Evolutionary conservation across 2,797 vertebrate genomes (phyloP).

Genomic region (Poecilia picta): DNA sequence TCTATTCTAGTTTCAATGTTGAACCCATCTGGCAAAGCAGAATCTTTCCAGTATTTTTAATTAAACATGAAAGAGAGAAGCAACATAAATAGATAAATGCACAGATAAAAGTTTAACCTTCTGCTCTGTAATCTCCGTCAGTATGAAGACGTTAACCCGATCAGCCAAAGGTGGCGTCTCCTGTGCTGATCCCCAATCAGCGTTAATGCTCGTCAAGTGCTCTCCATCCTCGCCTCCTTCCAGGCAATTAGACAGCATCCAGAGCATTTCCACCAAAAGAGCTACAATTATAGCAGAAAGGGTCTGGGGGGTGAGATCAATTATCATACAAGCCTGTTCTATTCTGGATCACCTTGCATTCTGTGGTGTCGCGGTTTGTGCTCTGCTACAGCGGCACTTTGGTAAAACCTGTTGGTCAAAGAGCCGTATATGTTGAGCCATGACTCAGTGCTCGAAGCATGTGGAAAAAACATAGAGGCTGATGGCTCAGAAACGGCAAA

Average conservation of each 20-base stretch:
- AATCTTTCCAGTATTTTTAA: background rate
- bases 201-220: constrained; percentile 43
- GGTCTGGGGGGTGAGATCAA: constrained; percentile 36
- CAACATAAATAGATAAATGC: background rate
- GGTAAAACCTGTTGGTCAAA: too few species aligned
- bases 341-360: background rate
- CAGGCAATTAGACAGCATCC: constrained; percentile 43
- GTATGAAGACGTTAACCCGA: constrained; percentile 5
- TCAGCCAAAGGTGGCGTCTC: constrained; percentile 9
- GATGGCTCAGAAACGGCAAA: background rate
- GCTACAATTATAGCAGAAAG: constrained; percentile 50
- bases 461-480: background rate
- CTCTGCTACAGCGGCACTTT: background rate
- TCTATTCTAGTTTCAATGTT: background rate
- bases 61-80: background rate
- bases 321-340: constrained; percentile 9
- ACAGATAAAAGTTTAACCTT: background rate
- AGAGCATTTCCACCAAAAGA: constrained; percentile 52
- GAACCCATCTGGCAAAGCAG: background rate
- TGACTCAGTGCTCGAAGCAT: background rate
- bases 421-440: too few species aligned
- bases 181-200: constrained; percentile 30
- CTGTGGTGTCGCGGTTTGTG: too few species aligned
- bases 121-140: background rate
- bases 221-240: constrained; percentile 38